These are phyloP conservation scores for Rhizomys pruinosus DNA, from an alignment of 2,113 vertebrate species.

Conservation along the genomic window DNA sequence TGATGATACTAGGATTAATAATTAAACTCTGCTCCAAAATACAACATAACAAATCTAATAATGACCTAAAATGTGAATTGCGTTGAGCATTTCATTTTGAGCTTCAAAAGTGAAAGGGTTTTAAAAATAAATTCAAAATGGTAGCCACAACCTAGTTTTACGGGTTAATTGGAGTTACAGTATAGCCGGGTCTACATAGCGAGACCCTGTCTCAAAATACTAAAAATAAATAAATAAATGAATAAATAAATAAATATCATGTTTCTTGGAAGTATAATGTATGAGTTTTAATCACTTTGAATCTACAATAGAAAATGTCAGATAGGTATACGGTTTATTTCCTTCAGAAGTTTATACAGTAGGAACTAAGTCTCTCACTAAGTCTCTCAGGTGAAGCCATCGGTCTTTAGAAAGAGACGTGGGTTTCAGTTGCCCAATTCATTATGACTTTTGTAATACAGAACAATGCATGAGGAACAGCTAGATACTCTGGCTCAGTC, in stretches of 20 bases:
- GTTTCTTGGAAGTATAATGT: neutral
- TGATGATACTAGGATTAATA: constrained; percentile 1
- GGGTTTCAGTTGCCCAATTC: neutral
- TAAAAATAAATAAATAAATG: too few relatives aligned
- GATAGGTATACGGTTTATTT: neutral
- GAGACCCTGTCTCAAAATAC: too few relatives aligned
- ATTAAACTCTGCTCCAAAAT: constrained; percentile 29
- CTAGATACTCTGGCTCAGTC: neutral
- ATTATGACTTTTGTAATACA: neutral
- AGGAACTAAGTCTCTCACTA: constrained; percentile 4
- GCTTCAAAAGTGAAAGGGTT: constrained; percentile 30
- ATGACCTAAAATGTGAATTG: constrained; percentile 20
- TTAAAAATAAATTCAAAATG: constrained; percentile 35
- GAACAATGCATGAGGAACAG: neutral
- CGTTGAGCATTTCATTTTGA: constrained; percentile 14
- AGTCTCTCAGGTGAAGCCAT: neutral
- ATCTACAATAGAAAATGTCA: constrained; percentile 17
- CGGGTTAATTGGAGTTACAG: neutral
- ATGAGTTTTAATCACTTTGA: constrained; percentile 28
- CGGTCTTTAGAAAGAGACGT: neutral
- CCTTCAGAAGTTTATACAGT: neutral
- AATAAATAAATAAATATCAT: too few relatives aligned
- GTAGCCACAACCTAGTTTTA: neutral
- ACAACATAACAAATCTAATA: neutral
- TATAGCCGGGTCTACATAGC: too few relatives aligned